Percentiles rank a stretch among this genome's conserved stretches.
Evolutionary conservation across 2,797 vertebrate species (phyloP).

Genomic region (Emys orbicularis): DNA sequence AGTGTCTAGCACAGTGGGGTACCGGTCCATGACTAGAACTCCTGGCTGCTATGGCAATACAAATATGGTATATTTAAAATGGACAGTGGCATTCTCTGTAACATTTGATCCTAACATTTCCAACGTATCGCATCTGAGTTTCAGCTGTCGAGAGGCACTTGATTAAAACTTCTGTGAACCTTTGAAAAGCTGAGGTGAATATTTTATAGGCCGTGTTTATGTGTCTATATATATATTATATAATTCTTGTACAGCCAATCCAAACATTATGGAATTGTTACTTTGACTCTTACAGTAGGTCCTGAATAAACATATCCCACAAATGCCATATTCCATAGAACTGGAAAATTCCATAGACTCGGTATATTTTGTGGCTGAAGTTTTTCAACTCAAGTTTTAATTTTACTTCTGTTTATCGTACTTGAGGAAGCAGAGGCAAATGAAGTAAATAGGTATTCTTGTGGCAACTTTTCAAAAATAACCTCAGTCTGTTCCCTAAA

Average conservation of each 20-base stretch:
- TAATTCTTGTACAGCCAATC: slow-evolving; percentile 61
- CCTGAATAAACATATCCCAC: slow-evolving; percentile 35
- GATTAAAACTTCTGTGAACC: slow-evolving; percentile 54
- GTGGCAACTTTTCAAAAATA: slow-evolving; percentile 53
- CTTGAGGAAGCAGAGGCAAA: slow-evolving; percentile 25
- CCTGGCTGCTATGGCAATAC: slow-evolving; percentile 24
- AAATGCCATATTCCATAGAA: slow-evolving; percentile 35
- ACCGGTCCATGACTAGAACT: slow-evolving; percentile 15
- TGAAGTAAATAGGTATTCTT: slow-evolving; percentile 32
- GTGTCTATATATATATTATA: slow-evolving; percentile 27
- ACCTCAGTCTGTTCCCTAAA: slow-evolving; percentile 42
- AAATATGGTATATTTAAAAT: slow-evolving; percentile 44
- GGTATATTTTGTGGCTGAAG: slow-evolving; percentile 31
- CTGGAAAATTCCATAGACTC: not conserved
- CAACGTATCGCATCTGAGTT: slow-evolving; percentile 8
- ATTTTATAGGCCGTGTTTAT: slow-evolving; percentile 67
- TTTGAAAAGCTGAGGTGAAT: slow-evolving; percentile 62
- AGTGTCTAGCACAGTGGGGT: not conserved
- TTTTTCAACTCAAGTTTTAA: slow-evolving; percentile 51
- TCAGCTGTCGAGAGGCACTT: slow-evolving; percentile 19
- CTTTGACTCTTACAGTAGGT: slow-evolving; percentile 45
- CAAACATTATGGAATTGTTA: slow-evolving; percentile 62
- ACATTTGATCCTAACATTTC: not conserved
- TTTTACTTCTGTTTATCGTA: slow-evolving; percentile 25
- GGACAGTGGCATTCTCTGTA: not conserved